Base-by-base conservation (phyloP, 1,140 invertebrate species). In the Drosophila tani region DNA sequence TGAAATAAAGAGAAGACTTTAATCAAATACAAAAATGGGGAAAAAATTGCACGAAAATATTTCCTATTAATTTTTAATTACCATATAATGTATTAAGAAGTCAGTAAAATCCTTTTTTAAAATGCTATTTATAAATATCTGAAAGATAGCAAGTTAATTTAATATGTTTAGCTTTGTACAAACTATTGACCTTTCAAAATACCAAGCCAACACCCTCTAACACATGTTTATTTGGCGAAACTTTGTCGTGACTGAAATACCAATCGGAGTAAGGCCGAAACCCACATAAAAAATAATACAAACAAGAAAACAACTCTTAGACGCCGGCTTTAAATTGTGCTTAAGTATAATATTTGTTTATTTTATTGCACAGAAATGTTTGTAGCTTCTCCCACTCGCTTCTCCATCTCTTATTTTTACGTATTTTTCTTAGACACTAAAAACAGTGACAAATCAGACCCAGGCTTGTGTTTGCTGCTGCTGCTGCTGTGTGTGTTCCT, bases 401-500 rank as follows among this genome's bases (percentile, higher is more conserved):
- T 46, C 41, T 14, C 51, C 21, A 35, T 46, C 41, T n/a, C 51
- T 57, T 40, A 51, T 77, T 77, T 40, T 56, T 75, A 58, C 43
- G 21, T 64, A 29, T 29, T 53, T 53, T 43, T 19, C 75, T 70
- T 79, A 79, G 27, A 62, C 57, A 62, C 74, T 79, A 75, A 78
- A 64, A 88, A 88, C 79, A 88, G 66, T 76, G 85, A 90, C 85
- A 90, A 90, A 90, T 85, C 85, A 90, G 85, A 90, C 82, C 81
- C 81, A 80, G 74, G 17, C 57, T 71, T 43, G 66, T 65, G 63
- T 62, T 77, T 57, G 19, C 19, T 60, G 41, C 7, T 65, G 45
- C 29, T 77, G 24, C 65, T 78, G 51, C 47, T 62, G 66, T 62
- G 45, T 49, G 32, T 35, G 9, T 56, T 29, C 56, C 9, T 65